Base-by-base conservation (phyloP, 2,113 vertebrate genomes). In the Okapia johnstoni region DNA sequence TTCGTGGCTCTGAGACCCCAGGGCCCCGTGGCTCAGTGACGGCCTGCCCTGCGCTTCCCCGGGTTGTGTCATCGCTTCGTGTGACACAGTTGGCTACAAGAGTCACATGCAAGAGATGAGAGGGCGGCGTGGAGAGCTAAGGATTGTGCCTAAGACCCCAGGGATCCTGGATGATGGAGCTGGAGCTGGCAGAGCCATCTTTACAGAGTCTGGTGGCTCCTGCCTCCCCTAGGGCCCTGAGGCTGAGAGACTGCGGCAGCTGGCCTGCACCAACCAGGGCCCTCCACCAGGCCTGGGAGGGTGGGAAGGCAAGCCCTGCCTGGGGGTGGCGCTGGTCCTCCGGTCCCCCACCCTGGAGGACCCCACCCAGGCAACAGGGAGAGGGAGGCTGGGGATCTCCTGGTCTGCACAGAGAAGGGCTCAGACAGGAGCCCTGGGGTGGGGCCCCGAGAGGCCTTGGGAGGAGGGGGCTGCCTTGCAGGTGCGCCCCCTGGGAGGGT, bases 201-300 rank as follows among this genome's bases (percentile, higher is more conserved):
- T 50, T 43, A 55, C 91, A 88, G 33, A 95, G 57, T 10, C 85
- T 83, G 26, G 79, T 33, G 36, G 43, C 91, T 60, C 48, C n/a
- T 33, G 81, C 19, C 25, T 54, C 30, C 14, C 8, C 30, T 12
- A n/a, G 12, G 33, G 46, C 46, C 48, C 55, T 23, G 28, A 84
- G 57, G 40, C 21, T 11, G 13, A 70, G 21, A 25, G 36, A 7
- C 23, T 5, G 21, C 48, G 40, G 85, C 21, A 50, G 57, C 21
- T n/a, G 23, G 2, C 50, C 7, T 0, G 0, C 4, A 36, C 57
- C 36, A 70, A n/a, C 63, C 23, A 4, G 30, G 80, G 33, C 2
- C 79, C n/a, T 61, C 17, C 36, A 3, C 43, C n/a, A 21, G 55
- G 40, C 40, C 40, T 40, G 33, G 40, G 57, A 33, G 58, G 5